phyloP scores from a whole-genome alignment of 2,888 invertebrate genomes.

The Plebejus anna region DNA sequence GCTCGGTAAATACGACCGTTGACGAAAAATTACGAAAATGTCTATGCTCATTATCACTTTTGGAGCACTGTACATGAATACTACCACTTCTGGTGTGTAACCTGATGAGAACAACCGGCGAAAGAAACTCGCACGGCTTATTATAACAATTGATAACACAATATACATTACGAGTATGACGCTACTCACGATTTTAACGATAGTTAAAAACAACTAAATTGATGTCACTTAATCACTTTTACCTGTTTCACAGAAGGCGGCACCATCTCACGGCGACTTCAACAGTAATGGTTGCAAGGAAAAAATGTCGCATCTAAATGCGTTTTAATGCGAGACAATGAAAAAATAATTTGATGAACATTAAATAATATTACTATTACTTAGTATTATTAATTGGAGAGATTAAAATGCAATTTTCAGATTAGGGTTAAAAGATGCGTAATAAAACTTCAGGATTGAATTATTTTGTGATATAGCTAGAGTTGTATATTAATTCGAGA shows the following conservation, averaged over 20 bases:
- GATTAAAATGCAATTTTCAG: background rate
- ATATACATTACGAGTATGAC: too few relatives aligned
- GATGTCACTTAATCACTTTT: background rate
- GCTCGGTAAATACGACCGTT: too few relatives aligned
- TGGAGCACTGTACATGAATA: too few relatives aligned
- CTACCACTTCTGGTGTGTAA: too few relatives aligned
- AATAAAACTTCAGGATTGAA: background rate
- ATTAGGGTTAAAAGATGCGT: background rate
- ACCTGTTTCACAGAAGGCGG: constrained; percentile 21
- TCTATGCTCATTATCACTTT: too few relatives aligned
- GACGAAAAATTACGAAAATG: too few relatives aligned
- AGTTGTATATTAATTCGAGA: too few relatives aligned
- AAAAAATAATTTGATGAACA: background rate
- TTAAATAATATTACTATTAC: background rate
- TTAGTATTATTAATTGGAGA: background rate
- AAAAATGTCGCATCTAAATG: background rate
- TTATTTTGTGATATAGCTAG: too few relatives aligned
- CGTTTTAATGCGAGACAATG: background rate
- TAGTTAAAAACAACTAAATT: background rate
- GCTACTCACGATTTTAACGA: background rate
- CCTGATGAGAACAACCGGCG: too few relatives aligned
- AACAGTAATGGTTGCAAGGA: background rate
- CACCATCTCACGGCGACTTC: background rate
- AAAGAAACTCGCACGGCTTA: too few relatives aligned
- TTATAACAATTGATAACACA: too few relatives aligned